Evolutionary conservation across 2,888 invertebrate species (phyloP), one percentile per base, ranked within the genome.

Genomic region (Alcis repandata): DNA sequence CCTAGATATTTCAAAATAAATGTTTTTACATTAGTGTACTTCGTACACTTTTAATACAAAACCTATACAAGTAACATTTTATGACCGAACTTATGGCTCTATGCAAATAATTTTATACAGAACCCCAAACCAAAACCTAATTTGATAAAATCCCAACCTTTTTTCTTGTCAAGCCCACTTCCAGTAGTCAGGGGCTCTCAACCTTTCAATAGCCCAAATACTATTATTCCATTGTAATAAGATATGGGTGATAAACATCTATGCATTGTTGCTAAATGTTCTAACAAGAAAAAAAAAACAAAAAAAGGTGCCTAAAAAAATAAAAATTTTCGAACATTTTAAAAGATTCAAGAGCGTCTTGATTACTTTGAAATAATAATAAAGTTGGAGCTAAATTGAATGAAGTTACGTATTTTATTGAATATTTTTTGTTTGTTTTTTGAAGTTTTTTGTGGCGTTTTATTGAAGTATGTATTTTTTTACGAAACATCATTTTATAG

Each of bases 111-210:
- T 54, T 48, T 13, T 41, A 36, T 56, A 59, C 36, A 40, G 70
- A 72, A 72, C 70, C 69, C 32, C 8, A n/a, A n/a, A n/a, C n/a
- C n/a, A n/a, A 22, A 20, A 6, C 3, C 22, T 17, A 32, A 9
- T 15, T 52, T 19, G 33, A 46, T 59, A 17, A 36, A 51, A 19
- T 1, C 32, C 10, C 11, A 15, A 41, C 15, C 38, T 62, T 52
- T 63, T 60, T 54, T 36, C 60, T 41, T 59, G 54, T 57, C 63
- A 58, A 67, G 59, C 63, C 61, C 63, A 52, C 71, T 70, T 63
- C 41, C 68, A 68, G 72, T 71, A 75, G 75, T 75, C 76, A 75
- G 74, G 70, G 65, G 64, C 68, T 59, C 65, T 71, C 69, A 69
- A 68, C 41, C 57, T 53, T 62, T 69, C 70, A 73, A 74, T 69